These are phyloP conservation scores for Poeciliopsis infans DNA, from an alignment of 2,797 vertebrate species.

Conservation along the genomic window DNA sequence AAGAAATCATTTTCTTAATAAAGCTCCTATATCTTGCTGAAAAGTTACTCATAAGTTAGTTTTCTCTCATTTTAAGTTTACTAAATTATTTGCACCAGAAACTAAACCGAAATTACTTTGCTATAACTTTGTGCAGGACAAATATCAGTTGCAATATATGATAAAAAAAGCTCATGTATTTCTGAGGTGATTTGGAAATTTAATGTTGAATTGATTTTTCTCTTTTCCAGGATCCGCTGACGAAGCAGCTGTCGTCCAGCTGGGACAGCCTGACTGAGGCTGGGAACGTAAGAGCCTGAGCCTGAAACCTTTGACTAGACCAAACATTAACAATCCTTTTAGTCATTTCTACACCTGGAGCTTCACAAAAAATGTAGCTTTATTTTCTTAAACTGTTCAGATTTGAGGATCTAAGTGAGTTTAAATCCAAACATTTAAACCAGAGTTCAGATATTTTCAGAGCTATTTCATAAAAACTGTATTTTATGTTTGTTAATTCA, in stretches of 20 bases:
- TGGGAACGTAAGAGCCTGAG: constrained; percentile 45
- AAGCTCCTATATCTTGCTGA: too few species aligned
- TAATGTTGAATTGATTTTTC: not conserved
- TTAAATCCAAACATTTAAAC: not conserved
- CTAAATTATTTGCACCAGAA: too few species aligned
- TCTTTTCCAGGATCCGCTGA: constrained; percentile 68
- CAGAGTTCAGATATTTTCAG: not conserved
- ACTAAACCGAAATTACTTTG: too few species aligned
- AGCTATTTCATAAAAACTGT: not conserved
- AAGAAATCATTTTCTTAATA: too few species aligned
- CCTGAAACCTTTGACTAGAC: not conserved
- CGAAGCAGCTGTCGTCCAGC: constrained; percentile 41
- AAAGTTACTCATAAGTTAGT: too few species aligned
- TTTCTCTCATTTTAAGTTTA: too few species aligned
- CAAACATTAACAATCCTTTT: not conserved
- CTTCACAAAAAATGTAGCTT: not conserved
- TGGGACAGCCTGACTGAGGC: constrained; percentile 56
- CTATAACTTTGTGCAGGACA: too few species aligned
- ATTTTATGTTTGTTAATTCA: not conserved
- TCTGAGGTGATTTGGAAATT: not conserved
- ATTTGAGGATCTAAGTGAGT: not conserved
- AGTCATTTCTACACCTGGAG: not conserved
- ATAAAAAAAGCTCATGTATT: not conserved
- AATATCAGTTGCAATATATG: too few species aligned
- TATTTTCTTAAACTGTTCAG: not conserved